phyloP scores from a whole-genome alignment of 2,113 vertebrate genomes.

The Brachyhypopomus occidentalis region DNA sequence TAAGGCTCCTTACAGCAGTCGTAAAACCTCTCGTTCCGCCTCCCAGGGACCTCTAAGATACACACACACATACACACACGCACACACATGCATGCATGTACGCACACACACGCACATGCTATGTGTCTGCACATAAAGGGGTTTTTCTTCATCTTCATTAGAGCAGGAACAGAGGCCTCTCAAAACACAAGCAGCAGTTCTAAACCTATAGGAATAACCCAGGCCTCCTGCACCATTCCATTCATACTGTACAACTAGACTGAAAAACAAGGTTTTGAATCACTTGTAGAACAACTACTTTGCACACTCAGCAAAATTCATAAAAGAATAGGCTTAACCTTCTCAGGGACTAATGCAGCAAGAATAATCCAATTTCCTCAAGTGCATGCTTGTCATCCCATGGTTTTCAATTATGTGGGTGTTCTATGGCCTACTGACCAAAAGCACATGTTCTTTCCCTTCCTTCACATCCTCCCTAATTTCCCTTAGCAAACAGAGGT shows the following conservation, averaged over 20 bases:
- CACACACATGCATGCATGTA: not conserved
- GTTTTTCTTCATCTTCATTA: not conserved
- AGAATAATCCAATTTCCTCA: slow-evolving; percentile 8
- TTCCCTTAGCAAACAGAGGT: not conserved
- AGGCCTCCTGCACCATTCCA: not conserved
- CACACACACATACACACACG: slow-evolving; percentile 10
- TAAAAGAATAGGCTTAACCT: slow-evolving; percentile 47
- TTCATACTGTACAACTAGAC: not conserved
- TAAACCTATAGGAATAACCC: not conserved
- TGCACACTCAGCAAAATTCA: slow-evolving; percentile 10
- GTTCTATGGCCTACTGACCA: slow-evolving; percentile 52
- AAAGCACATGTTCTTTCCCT: not conserved
- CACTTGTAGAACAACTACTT: not conserved
- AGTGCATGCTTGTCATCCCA: slow-evolving; percentile 33
- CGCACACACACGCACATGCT: not conserved
- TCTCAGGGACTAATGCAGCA: not conserved
- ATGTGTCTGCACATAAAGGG: not conserved
- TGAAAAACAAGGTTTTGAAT: not conserved
- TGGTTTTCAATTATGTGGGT: slow-evolving; percentile 55
- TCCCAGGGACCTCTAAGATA: slow-evolving; percentile 65
- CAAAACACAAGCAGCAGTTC: no score
- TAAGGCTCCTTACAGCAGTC: slow-evolving; percentile 75
- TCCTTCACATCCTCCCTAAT: not conserved
- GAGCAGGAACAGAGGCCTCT: no score
- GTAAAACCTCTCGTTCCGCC: slow-evolving; percentile 70